Evolutionary conservation across 2,888 invertebrate genomes (phyloP), one percentile per base, ranked within the genome.

Genomic region (Dicranocentrus wangi): DNA sequence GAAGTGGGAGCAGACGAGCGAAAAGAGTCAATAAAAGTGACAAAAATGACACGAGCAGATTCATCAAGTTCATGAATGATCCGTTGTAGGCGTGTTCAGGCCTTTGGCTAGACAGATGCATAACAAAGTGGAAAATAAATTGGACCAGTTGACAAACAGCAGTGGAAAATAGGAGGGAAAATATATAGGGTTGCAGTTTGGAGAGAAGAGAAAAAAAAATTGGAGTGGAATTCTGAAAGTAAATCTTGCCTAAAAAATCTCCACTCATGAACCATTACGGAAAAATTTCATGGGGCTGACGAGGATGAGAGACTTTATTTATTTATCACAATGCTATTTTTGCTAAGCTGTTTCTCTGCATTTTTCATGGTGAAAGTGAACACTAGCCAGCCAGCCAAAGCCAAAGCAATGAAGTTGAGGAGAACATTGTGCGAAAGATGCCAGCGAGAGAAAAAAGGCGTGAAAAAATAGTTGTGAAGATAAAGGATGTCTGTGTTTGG

Each of bases 21-120:
- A 58, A 72, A 55, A 21, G 61, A 82, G 82, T 77, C 77, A 82
- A 82, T 82, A 82, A 82, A 82, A 82, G 82, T 82, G 82, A 72
- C 82, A 82, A 66, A 81, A 81, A 63, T 75, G 81, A 81, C 81
- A 81, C 28, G 55, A 77, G 77, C 55, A 77, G 68, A 82, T 82
- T 77, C 72, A 77, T 82, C 82, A 77, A 63, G 71, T 27, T 70
- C 71, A 51, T 79, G 79, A 71, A 79, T 71, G 75, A 75, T 76
- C 61, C 68, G 66, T 71, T 60, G 76, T 81, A 71, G 81, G 81
- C 81, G 81, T 75, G 81, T 43, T 53, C 61, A 21, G 21, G 70
- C 55, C n/a, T n/a, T n/a, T 55, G 76, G 71, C 60, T 81, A 73
- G 28, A 75, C 81, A 81, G 58, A 80, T 81, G 81, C 75, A 75